Evolutionary conservation across 2,888 invertebrate genomes (phyloP).

Genomic region (Lochmaea capreae): DNA sequence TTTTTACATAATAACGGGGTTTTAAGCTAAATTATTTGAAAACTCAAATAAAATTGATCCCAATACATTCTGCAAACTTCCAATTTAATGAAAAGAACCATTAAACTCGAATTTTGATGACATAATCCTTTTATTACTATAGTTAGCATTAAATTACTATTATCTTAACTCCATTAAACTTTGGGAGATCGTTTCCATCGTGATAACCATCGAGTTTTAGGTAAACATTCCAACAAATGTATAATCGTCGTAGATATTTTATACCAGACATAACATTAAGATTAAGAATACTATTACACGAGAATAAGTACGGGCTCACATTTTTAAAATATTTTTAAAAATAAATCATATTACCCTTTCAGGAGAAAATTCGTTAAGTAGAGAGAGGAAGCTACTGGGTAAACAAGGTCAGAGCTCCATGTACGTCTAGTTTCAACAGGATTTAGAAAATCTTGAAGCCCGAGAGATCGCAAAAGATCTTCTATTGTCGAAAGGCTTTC

Average conservation of each 20-base stretch:
- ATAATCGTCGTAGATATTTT: not conserved
- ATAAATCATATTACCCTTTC: not conserved
- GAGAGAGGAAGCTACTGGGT: not conserved
- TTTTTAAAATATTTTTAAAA: too few species aligned
- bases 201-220: not conserved
- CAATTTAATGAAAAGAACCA: constrained; percentile 6
- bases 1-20: too few species aligned
- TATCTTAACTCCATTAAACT: constrained; percentile 13
- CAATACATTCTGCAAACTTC: not conserved
- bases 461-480: constrained; percentile 18
- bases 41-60: not conserved
- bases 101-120: constrained; percentile 2
- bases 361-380: not conserved
- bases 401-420: constrained; percentile 1
- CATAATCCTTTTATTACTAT: constrained; percentile 9
- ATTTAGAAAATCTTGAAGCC: constrained; percentile 15
- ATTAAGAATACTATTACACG: not conserved
- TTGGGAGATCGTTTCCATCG: not conserved
- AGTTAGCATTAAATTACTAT: constrained; percentile 1
- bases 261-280: not conserved
- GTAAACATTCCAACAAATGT: not conserved
- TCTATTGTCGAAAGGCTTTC: constrained; percentile 25
- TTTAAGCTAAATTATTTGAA: too few species aligned
- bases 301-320: too few species aligned
- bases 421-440: constrained; percentile 9